Percentiles rank a stretch among this genome's conserved stretches.
Evolutionary conservation across 2,113 vertebrate genomes (phyloP).

Genomic region (Canis aureus): DNA sequence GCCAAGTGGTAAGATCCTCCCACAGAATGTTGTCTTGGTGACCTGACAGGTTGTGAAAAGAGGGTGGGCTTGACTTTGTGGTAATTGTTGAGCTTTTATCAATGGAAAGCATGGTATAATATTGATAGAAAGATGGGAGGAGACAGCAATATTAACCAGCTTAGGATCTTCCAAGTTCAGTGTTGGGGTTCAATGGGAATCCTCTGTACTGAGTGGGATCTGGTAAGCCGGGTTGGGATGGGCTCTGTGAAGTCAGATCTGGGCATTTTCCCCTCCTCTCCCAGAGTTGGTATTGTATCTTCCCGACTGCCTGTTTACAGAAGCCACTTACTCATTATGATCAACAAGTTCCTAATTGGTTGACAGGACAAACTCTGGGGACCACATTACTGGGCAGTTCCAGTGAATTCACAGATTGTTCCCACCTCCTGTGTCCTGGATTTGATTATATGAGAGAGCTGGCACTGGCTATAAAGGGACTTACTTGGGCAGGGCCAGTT

Average conservation of each 20-base stretch:
- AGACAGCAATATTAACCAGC: not conserved
- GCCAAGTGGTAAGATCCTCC: not conserved
- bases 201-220: not conserved
- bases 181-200: not conserved
- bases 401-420: not conserved
- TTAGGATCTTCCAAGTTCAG: not conserved
- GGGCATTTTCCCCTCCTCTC: not conserved
- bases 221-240: not conserved
- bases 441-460: not conserved
- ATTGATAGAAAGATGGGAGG: not conserved
- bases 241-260: not conserved
- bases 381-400: not conserved
- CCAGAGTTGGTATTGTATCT: not conserved
- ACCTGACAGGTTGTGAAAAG: constrained; percentile 5
- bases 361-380: not conserved
- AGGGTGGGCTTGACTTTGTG: not conserved
- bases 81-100: not conserved
- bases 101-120: not conserved
- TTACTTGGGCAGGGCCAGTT: not conserved
- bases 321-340: not conserved
- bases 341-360: not conserved
- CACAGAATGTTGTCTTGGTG: not conserved
- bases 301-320: not conserved
- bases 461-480: not conserved
- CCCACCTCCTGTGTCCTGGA: not conserved